Evolutionary conservation across 2,888 invertebrate species (phyloP).

Genomic region (Melanophora roralis): DNA sequence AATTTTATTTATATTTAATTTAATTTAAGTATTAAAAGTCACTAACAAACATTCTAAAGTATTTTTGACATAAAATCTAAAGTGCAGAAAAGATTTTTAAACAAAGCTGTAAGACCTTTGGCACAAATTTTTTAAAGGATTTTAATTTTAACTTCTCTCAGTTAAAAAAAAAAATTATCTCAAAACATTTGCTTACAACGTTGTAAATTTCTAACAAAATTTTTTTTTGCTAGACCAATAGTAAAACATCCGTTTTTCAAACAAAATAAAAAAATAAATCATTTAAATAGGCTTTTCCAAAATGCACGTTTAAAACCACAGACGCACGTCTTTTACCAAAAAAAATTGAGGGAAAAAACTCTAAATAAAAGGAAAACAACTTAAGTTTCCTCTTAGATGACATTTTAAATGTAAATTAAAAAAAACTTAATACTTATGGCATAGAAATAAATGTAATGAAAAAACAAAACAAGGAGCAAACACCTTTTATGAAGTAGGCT

Average conservation of each 20-base stretch:
- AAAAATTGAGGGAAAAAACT: background rate
- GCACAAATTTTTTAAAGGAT: no score
- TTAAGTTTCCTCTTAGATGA: slow-evolving; percentile 14
- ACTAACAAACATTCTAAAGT: background rate
- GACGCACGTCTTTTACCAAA: slow-evolving; percentile 1
- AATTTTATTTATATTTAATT: background rate
- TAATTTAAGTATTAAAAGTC: background rate
- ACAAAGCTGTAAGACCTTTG: no score
- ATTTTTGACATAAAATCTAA: no score
- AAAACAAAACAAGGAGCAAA: background rate
- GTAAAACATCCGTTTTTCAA: slow-evolving; percentile 22
- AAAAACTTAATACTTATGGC: background rate
- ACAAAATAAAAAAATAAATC: background rate
- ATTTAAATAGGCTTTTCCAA: background rate
- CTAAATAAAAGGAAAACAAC: background rate
- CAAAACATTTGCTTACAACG: no score
- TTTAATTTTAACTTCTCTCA: no score
- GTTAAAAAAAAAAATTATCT: no score
- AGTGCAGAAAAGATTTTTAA: no score
- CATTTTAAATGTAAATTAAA: slow-evolving; percentile 28
- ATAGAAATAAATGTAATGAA: background rate
- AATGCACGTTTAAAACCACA: slow-evolving; percentile 8
- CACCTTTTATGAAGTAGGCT: background rate
- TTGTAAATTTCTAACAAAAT: slow-evolving; percentile 38
- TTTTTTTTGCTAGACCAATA: background rate